Conservation (phyloP, 2,113 vertebrate species). For the Macrotis lagotis region DNA sequence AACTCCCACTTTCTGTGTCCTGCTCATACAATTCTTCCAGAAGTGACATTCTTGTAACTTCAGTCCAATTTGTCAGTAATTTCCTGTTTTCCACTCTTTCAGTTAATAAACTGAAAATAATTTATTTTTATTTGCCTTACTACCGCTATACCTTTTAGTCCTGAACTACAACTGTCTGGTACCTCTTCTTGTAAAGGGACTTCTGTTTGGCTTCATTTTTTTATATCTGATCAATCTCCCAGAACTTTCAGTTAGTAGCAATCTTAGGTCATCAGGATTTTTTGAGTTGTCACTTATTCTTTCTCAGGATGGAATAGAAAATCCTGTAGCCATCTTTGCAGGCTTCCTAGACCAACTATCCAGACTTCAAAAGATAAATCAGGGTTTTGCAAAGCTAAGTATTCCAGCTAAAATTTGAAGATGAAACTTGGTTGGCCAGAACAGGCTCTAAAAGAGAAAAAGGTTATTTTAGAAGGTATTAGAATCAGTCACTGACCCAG, state of each 20-base stretch:
- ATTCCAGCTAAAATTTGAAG: background rate
- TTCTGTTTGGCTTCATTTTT: background rate
- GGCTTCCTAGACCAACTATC: background rate
- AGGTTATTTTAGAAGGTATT: background rate
- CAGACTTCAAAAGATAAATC: background rate
- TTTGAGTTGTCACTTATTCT: background rate
- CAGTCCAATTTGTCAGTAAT: background rate
- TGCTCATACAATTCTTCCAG: background rate
- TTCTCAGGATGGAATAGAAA: background rate
- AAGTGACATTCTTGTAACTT: background rate
- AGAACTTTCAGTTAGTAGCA: background rate
- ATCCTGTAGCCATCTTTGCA: background rate
- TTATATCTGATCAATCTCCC: background rate
- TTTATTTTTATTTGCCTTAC: background rate
- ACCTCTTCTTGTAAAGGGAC: background rate
- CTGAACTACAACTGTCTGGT: background rate
- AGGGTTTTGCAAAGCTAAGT: background rate
- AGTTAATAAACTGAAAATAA: background rate
- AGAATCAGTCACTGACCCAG: background rate
- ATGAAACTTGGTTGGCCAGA: background rate
- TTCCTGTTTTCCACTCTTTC: background rate
- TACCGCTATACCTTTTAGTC: background rate
- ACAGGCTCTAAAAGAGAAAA: background rate
- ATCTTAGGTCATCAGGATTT: background rate
- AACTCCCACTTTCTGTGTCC: background rate